phyloP scores from a whole-genome alignment of 1,140 invertebrate genomes.

The Olivierus martensii region DNA sequence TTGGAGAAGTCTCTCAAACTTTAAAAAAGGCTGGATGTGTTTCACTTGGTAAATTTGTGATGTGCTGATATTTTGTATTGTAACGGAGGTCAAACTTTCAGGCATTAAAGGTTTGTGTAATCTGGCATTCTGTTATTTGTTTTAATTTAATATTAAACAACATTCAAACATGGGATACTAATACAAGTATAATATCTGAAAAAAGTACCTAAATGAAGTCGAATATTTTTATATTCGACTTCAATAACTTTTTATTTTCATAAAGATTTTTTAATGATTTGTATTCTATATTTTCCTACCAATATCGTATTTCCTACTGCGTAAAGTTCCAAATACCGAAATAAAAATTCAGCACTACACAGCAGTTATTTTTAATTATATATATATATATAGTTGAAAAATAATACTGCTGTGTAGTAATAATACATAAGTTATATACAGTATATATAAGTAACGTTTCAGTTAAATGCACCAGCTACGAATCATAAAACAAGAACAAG shows the following conservation, averaged over 20 bases:
- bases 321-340: too few species aligned
- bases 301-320: too few species aligned
- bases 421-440: too few species aligned
- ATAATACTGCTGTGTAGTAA: too few species aligned
- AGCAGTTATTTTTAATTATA: too few species aligned
- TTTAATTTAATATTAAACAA: background rate
- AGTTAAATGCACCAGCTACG: too few species aligned
- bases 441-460: too few species aligned
- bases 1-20: background rate
- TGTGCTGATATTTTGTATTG: background rate
- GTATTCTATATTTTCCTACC: background rate
- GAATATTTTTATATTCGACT: background rate
- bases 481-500: too few species aligned
- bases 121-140: background rate
- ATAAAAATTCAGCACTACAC: too few species aligned
- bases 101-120: slow-evolving; percentile 1
- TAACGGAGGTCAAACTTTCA: background rate
- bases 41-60: background rate
- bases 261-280: background rate
- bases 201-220: background rate
- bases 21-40: background rate
- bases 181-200: background rate
- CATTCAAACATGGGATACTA: background rate
- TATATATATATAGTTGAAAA: too few species aligned
- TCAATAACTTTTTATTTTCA: background rate